Evolutionary conservation across 2,888 invertebrate species (phyloP).

Genomic region (Drosophila monieri): DNA sequence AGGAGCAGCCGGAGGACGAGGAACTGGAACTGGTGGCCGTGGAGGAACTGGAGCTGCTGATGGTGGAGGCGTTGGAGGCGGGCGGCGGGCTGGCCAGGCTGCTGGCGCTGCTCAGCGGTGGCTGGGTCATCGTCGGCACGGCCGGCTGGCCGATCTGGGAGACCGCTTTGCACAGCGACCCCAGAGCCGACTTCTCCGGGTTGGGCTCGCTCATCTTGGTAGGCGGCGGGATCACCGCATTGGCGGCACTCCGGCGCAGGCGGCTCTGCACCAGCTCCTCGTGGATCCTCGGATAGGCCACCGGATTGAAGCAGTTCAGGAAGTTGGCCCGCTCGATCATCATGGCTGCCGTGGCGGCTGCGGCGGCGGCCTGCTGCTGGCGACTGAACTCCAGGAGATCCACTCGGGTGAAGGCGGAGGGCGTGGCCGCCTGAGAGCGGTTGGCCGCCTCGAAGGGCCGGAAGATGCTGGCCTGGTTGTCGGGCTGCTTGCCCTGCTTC

Average conservation of each 20-base stretch:
- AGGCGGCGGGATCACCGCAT: slow-evolving; percentile 64
- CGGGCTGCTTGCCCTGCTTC: slow-evolving; percentile 51
- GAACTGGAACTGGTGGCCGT: slow-evolving; percentile 65
- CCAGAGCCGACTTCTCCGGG: slow-evolving; percentile 86
- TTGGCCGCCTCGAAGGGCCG: slow-evolving; percentile 82
- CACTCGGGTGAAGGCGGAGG: slow-evolving; percentile 83
- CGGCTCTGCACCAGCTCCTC: slow-evolving; percentile 83
- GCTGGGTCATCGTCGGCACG: slow-evolving; percentile 40
- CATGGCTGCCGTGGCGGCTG: slow-evolving; percentile 83
- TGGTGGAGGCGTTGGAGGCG: slow-evolving; percentile 68
- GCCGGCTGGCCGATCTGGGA: slow-evolving; percentile 87
- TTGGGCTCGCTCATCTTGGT: slow-evolving; percentile 54
- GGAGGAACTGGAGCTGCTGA: slow-evolving; percentile 63
- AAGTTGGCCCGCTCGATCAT: slow-evolving; percentile 83
- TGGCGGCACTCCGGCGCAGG: slow-evolving; percentile 70
- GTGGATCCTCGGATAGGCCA: slow-evolving; percentile 83
- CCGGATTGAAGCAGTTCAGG: slow-evolving; percentile 83
- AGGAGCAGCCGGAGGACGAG: slow-evolving; percentile 72
- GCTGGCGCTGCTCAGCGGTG: slow-evolving; percentile 48
- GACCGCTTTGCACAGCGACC: slow-evolving; percentile 88
- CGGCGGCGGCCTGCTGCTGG: slow-evolving; percentile 82
- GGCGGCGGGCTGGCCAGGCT: slow-evolving; percentile 66
- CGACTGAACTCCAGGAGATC: slow-evolving; percentile 83
- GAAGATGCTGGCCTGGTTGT: slow-evolving; percentile 74
- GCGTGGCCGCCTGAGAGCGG: slow-evolving; percentile 67